Evolutionary conservation across 2,888 invertebrate genomes (phyloP).

Genomic region (Rhyacophila evoluta): DNA sequence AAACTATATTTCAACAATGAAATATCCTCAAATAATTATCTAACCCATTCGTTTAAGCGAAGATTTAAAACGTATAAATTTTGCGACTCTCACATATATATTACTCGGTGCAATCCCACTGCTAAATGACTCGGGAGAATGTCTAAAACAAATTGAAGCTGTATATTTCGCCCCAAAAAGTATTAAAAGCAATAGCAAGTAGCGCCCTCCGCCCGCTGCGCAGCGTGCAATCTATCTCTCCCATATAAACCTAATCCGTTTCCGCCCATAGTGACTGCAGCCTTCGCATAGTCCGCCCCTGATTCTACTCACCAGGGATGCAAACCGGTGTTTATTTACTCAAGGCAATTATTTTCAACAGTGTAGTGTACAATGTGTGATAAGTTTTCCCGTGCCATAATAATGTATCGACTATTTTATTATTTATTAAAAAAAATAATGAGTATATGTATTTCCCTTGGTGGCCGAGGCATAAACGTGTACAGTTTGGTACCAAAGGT

Average conservation of each 20-base stretch:
- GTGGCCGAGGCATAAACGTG: no score
- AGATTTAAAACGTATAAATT: background rate
- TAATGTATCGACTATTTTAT: no score
- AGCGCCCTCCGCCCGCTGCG: constrained; percentile 15
- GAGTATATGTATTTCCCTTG: no score
- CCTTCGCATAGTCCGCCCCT: constrained; percentile 29
- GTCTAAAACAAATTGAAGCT: constrained; percentile 28
- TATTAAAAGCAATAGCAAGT: constrained; percentile 38
- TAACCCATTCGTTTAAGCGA: background rate
- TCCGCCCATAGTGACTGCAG: constrained; percentile 28
- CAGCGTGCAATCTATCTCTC: constrained; percentile 43
- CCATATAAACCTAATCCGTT: constrained; percentile 44
- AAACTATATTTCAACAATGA: background rate
- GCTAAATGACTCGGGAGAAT: constrained; percentile 7
- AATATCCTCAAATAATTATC: no score
- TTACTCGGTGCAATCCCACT: background rate
- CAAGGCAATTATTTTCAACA: no score
- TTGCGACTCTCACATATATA: background rate
- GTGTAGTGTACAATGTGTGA: no score
- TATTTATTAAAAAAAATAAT: no score
- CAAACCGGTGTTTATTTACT: background rate
- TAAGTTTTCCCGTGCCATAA: no score
- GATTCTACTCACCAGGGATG: constrained; percentile 16
- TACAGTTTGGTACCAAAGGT: no score
- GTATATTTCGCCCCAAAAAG: constrained; percentile 35